A percentile compares a stretch with the other conserved stretches of the same genome.
phyloP scores from a whole-genome alignment of 2,797 vertebrate species.

The Lacerta viridis region DNA sequence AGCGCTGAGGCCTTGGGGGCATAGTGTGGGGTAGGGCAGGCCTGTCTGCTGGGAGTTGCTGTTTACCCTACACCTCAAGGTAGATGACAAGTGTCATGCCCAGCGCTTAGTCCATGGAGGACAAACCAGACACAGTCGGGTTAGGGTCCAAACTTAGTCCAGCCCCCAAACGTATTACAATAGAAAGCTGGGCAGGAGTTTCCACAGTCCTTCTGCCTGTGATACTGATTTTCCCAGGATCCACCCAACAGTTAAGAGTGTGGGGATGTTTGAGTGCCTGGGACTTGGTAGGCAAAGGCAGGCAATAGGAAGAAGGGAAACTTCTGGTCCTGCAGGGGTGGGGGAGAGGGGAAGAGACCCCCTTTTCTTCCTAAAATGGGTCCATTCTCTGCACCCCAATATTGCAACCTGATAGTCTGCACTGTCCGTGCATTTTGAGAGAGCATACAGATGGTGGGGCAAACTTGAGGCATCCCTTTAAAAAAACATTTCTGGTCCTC shows the following conservation, averaged over 20 bases:
- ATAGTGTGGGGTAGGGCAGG: background rate
- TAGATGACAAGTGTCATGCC: no score
- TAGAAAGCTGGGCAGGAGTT: no score
- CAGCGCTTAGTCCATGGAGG: no score
- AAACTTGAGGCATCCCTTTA: background rate
- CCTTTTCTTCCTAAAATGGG: background rate
- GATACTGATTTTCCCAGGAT: background rate
- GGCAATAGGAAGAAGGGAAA: background rate
- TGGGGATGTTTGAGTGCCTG: background rate
- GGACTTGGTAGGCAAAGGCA: background rate
- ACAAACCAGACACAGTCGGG: background rate
- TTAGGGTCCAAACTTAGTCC: no score
- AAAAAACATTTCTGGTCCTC: background rate
- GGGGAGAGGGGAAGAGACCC: background rate
- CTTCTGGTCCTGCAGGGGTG: background rate
- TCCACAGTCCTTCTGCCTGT: background rate
- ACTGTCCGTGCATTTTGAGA: no score
- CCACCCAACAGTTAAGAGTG: no score
- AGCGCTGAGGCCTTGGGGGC: background rate
- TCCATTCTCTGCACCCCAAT: background rate
- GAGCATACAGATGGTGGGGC: no score
- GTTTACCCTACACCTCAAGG: no score
- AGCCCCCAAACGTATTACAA: no score
- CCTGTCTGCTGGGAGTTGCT: background rate
- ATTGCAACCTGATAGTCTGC: no score